These are phyloP conservation scores for Hoplodrina blanda DNA, from an alignment of 2,888 invertebrate species.

Conservation along the genomic window DNA sequence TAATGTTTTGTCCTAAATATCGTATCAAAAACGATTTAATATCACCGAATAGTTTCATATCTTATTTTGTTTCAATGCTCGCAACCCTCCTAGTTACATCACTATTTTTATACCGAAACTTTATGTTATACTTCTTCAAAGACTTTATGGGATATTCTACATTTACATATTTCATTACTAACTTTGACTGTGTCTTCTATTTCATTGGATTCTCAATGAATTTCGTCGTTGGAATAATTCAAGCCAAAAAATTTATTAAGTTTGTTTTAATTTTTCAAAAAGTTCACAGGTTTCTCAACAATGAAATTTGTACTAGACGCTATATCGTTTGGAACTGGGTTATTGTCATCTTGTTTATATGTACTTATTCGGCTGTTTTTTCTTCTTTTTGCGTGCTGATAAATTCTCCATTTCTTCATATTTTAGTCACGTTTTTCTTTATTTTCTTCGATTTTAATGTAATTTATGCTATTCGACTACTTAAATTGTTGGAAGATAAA, in stretches of 20 bases:
- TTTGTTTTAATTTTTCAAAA: constrained; percentile 17
- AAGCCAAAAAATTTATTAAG: neutral
- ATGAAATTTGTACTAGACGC: neutral
- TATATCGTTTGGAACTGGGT: constrained; percentile 28
- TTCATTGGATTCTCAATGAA: neutral
- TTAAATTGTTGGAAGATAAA: constrained; percentile 19
- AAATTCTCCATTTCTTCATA: neutral
- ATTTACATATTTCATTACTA: neutral
- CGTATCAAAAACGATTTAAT: constrained; percentile 21
- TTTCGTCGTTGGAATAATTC: neutral
- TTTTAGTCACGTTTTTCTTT: neutral
- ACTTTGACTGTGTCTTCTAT: constrained; percentile 13
- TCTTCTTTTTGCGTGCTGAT: neutral
- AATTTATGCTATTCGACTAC: neutral
- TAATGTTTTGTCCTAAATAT: constrained; percentile 29
- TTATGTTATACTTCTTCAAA: neutral
- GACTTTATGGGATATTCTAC: too few species aligned
- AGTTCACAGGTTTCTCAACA: constrained; percentile 25
- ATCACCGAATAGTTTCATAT: neutral
- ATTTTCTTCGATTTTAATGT: constrained; percentile 1
- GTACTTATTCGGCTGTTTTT: neutral
- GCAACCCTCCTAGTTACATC: neutral
- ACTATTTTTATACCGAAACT: neutral
- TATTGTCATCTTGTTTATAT: neutral
- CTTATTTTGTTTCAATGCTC: constrained; percentile 15